Evolutionary conservation across 2,888 invertebrate species (phyloP), one percentile per base, ranked within the genome.

Genomic region (Epirrhoe alternata): DNA sequence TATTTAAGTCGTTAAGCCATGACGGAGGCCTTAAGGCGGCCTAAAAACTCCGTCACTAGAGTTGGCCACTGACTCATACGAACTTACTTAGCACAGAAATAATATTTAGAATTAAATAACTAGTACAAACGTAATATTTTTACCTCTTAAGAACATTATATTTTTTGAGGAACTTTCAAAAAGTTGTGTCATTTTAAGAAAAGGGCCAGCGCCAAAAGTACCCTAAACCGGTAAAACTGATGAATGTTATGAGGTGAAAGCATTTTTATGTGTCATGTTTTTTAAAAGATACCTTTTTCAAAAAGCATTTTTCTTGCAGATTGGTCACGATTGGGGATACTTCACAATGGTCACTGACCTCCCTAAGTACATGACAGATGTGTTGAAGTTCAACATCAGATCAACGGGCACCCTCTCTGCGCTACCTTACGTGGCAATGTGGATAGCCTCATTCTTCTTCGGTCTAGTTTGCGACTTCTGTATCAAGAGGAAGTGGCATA

Each of bases 331-430:
- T 77, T 96, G 95, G 94, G 95, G 95, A 5, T 95, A 96, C 78
- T 96, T 95, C 82, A 95, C 95, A 5, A 95, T 96, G 94, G 94
- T 96, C 24, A 95, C 95, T 0, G 96, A 96, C 77, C 86, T 96
- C 10, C 96, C 96, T 0, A 95, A 95, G 69, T 96, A 96, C 84
- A 95, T 96, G 95, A 95, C 94, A 47, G 95, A 95, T 65, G 94
- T 96, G 1, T 85, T 96, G 57, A 94, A 95, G 76, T 95, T 95
- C 82, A 94, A 95, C 77, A 95, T 96, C 62, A 92, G 94, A 72
- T 86, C 94, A 75, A 95, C 96, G 64, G 95, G 96, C 2, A 85
- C 94, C 0, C 88, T 95, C 50, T 95, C 95, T 0, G 94, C 96
- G 0, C 75, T 96, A 12, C 96, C 96, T 0, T 96, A 95, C 77